Evolutionary conservation across 2,888 invertebrate species (phyloP).

Genomic region (Polydrusus tereticollis): DNA sequence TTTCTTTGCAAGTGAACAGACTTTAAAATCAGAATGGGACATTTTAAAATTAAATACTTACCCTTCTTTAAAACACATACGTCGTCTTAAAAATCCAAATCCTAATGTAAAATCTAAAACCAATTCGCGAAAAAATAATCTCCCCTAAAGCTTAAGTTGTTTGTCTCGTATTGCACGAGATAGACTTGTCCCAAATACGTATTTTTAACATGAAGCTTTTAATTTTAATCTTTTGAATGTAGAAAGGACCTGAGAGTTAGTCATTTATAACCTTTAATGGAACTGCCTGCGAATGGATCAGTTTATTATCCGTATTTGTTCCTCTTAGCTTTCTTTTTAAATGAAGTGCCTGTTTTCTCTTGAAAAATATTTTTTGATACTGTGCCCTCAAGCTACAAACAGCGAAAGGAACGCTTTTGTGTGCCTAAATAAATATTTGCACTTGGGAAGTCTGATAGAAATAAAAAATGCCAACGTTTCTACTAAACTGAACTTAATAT

Average conservation of each 20-base stretch:
- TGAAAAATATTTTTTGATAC: neutral
- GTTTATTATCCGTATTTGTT: constrained; percentile 37
- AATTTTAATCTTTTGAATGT: constrained; percentile 46
- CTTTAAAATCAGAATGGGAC: constrained; percentile 2
- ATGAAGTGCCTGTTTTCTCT: constrained; percentile 2
- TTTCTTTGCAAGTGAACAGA: too few species aligned
- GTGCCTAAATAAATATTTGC: neutral
- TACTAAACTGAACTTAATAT: too few species aligned
- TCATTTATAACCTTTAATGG: constrained; percentile 50
- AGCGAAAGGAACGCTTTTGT: neutral
- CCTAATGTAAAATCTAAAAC: constrained; percentile 45
- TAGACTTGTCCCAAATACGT: constrained; percentile 43
- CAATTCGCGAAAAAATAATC: constrained; percentile 35
- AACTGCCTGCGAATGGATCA: constrained; percentile 36
- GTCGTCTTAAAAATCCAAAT: constrained; percentile 37
- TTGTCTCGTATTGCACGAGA: constrained; percentile 45
- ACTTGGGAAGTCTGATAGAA: neutral
- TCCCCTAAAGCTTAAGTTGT: constrained; percentile 36
- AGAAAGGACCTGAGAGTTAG: constrained; percentile 41
- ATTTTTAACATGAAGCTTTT: constrained; percentile 44
- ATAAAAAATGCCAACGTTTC: too few species aligned
- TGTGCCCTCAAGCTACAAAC: neutral
- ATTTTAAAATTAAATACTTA: constrained; percentile 14
- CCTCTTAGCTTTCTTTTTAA: constrained; percentile 27
- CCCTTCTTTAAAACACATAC: constrained; percentile 26